Percentiles rank a stretch among this genome's conserved stretches.
phyloP scores from a whole-genome alignment of 2,888 invertebrate species.

The Acanthosoma haemorrhoidale region DNA sequence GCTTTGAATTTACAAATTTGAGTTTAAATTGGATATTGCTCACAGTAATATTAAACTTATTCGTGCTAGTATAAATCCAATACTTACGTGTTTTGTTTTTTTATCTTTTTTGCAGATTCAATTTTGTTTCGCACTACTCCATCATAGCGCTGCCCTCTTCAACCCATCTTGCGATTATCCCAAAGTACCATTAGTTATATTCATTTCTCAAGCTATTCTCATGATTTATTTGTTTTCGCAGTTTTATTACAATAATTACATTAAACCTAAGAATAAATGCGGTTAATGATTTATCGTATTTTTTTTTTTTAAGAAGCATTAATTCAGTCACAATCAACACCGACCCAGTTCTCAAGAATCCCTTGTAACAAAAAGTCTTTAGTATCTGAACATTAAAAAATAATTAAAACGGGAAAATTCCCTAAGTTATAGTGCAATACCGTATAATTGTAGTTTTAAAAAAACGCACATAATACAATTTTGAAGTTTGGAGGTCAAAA shows the following conservation, averaged over 20 bases:
- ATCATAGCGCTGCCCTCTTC: slow-evolving; percentile 51
- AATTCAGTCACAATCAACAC: too few relatives aligned
- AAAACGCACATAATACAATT: too few relatives aligned
- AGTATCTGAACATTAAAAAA: too few relatives aligned
- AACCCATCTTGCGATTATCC: slow-evolving; percentile 56
- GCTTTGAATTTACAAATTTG: not conserved
- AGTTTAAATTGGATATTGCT: not conserved
- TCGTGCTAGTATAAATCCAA: not conserved
- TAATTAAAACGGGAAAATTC: too few relatives aligned
- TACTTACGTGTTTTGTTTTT: not conserved
- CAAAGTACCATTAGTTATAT: slow-evolving; percentile 51
- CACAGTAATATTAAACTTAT: not conserved
- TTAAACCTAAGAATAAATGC: slow-evolving; percentile 8
- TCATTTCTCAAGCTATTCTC: slow-evolving; percentile 60
- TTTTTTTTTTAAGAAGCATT: too few relatives aligned
- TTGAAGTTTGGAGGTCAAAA: too few relatives aligned
- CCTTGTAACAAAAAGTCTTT: too few relatives aligned
- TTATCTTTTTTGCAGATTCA: slow-evolving; percentile 52
- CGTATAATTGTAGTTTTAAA: too few relatives aligned
- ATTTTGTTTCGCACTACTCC: slow-evolving; percentile 56
- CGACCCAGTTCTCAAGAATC: too few relatives aligned
- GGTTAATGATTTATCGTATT: too few relatives aligned
- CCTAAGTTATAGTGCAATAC: too few relatives aligned
- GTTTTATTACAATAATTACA: slow-evolving; percentile 61
- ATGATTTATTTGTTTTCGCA: slow-evolving; percentile 62